Percentiles rank a stretch among this genome's conserved stretches.
phyloP scores from a whole-genome alignment of 2,797 vertebrate genomes.

The Sebastes melanostomus region DNA sequence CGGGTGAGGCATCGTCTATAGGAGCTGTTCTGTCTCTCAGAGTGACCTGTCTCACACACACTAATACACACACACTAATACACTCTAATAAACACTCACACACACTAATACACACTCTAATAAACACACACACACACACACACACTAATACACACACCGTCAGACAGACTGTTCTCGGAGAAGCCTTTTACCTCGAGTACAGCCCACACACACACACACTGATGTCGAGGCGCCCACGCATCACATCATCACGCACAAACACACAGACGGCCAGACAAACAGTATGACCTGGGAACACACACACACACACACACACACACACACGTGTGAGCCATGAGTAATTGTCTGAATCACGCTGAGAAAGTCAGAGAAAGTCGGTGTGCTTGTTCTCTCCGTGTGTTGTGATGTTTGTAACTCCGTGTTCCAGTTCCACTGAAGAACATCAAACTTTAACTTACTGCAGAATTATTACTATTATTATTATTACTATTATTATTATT shows the following conservation, averaged over 20 bases:
- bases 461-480: too few species aligned
- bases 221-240: slow-evolving; percentile 30
- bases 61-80: neutral
- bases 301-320: slow-evolving; percentile 26
- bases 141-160: neutral
- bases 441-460: too few species aligned
- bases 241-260: slow-evolving; percentile 38
- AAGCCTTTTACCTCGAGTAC: slow-evolving; percentile 23
- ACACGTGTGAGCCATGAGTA: slow-evolving; percentile 50
- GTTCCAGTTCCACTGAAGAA: too few species aligned
- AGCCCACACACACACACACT: slow-evolving; percentile 32
- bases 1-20: neutral
- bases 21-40: neutral
- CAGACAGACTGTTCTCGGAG: slow-evolving; percentile 31
- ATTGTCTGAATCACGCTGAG: slow-evolving; percentile 57
- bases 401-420: too few species aligned
- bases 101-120: neutral
- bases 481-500: too few species aligned
- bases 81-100: neutral
- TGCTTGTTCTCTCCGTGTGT: slow-evolving; percentile 8
- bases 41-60: slow-evolving; percentile 2
- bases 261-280: slow-evolving; percentile 57
- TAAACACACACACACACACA: slow-evolving; percentile 1
- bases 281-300: slow-evolving; percentile 33
- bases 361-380: slow-evolving; percentile 44